These are phyloP conservation scores for Idaea aversata DNA, from an alignment of 2,888 invertebrate species.

Conservation along the genomic window DNA sequence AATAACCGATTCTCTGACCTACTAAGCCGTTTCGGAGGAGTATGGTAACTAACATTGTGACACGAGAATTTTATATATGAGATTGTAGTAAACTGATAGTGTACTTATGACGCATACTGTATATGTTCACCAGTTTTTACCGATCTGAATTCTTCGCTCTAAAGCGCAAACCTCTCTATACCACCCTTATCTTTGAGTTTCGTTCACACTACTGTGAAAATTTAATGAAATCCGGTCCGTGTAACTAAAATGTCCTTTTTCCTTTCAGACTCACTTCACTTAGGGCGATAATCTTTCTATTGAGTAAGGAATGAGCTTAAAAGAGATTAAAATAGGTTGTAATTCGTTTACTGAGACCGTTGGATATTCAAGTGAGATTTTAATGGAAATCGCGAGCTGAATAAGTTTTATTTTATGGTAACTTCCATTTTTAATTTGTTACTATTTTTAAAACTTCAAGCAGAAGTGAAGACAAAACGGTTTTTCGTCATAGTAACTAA, in stretches of 20 bases:
- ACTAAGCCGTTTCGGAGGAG: no score
- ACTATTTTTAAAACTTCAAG: constrained; percentile 6
- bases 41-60: no score
- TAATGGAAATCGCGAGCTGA: neutral
- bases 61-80: no score
- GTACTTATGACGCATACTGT: neutral
- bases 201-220: constrained; percentile 22
- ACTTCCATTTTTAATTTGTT: constrained; percentile 14
- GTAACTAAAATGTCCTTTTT: constrained; percentile 35
- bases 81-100: no score
- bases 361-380: constrained; percentile 1
- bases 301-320: neutral
- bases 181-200: neutral
- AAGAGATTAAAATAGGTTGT: neutral
- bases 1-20: no score
- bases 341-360: neutral
- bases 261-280: constrained; percentile 10
- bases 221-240: constrained; percentile 32
- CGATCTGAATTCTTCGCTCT: neutral
- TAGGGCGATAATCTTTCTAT: neutral
- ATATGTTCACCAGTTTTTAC: neutral
- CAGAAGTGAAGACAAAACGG: no score
- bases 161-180: neutral
- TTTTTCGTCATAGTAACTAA: no score
- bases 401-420: neutral